These are phyloP conservation scores for Eugnorisma glareosa DNA, from an alignment of 2,888 invertebrate species.

Conservation along the genomic window DNA sequence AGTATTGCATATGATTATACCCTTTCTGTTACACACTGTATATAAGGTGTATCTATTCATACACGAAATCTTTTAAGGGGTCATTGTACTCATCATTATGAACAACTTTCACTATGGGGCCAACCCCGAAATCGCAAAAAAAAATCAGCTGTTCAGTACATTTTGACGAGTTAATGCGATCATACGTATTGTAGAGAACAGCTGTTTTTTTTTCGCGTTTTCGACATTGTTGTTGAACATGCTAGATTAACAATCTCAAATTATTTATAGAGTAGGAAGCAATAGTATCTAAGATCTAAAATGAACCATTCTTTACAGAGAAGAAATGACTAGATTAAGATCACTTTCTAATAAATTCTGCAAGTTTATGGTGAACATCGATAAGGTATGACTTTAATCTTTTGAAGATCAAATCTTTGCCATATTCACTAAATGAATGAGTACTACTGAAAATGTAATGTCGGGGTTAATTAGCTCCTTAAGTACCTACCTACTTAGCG, in stretches of 20 bases:
- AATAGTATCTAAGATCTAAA: neutral
- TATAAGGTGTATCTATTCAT: no score
- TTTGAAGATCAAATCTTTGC: neutral
- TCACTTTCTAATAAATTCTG: conserved; percentile 8
- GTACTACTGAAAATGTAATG: neutral
- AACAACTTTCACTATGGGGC: no score
- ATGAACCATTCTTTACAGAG: neutral
- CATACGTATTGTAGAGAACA: no score
- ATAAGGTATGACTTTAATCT: conserved; percentile 8
- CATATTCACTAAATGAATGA: neutral
- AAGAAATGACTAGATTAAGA: neutral
- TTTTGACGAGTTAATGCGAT: no score
- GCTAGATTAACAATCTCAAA: neutral
- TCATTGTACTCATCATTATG: no score
- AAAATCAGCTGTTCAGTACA: no score
- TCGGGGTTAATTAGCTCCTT: neutral
- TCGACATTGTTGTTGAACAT: no score
- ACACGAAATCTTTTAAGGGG: no score
- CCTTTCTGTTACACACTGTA: no score
- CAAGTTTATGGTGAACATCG: neutral
- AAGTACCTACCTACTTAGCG: neutral
- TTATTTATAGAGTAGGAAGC: neutral
- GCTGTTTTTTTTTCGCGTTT: no score
- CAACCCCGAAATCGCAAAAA: no score
- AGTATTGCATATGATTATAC: no score